Evolutionary conservation across 1,140 invertebrate genomes (phyloP), one percentile per base, ranked within the genome.

Genomic region (Caenorhabditis tropicalis): DNA sequence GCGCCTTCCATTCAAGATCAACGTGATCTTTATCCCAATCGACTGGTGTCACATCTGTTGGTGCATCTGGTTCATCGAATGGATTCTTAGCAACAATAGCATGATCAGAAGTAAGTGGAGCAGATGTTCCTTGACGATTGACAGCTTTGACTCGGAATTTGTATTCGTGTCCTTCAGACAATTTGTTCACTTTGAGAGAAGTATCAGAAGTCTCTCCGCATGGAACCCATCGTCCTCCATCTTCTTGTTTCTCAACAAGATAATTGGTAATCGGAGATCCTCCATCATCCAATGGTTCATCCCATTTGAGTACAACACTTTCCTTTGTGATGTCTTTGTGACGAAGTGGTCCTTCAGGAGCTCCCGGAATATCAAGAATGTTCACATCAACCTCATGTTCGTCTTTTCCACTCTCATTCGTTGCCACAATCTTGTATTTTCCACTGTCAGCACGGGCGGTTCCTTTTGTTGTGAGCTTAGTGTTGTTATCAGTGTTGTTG

Each of bases 131-230:
- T 91, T 98, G 96, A 10, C 95, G 93, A 92, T 99, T 99, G 15
- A 99, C 96, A 79, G 98, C 98, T 31, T 95, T 94, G 2, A 99
- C 96, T 83, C 97, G 93, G 91, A 93, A 93, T 84, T 96, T 94
- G 92, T 99, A 99, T 91, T 97, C 96, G 91, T 99, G 98, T 85
- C 97, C 97, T 92, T 98, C 96, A 70, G 96, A 96, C 0, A 99
- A 93, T 10, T 90, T 88, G 53, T 82, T 85, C 19, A 91, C 94
- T 33, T 98, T 92, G 2, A 95, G 92, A 79, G 93, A 93, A 87
- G 94, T 95, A 90, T 98, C 96, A 88, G 97, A 95, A 85, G 93
- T 94, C 84, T 96, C 96, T 79, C 95, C 95, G 60, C 87, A 94
- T 93, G 88, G 89, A 19, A 91, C 91, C 90, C 90, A 91, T 36